Conservation (phyloP, 2,888 invertebrate genomes). For the Aleiodes alternator region DNA sequence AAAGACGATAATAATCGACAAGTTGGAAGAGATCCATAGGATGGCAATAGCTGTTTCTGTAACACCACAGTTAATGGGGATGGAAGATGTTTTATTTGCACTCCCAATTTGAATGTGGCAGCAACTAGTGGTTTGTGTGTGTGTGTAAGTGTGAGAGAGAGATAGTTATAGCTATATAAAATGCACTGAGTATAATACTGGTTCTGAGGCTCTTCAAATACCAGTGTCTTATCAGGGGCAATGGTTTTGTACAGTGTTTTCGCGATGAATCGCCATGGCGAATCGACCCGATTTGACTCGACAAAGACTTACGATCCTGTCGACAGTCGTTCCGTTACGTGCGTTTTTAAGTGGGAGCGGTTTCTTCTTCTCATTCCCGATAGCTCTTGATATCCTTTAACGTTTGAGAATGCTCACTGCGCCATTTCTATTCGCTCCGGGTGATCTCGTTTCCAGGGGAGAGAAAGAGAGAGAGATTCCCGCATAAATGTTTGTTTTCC, state of each 20-base stretch:
- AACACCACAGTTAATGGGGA: slow-evolving; percentile 1
- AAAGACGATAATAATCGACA: slow-evolving; percentile 56
- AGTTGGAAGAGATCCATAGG: slow-evolving; percentile 38
- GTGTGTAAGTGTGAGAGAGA: too few relatives aligned
- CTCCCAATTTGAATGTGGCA: neutral
- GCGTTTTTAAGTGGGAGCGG: slow-evolving; percentile 41
- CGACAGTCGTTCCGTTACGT: slow-evolving; percentile 62
- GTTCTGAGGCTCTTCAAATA: slow-evolving; percentile 35
- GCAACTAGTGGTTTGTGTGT: too few relatives aligned
- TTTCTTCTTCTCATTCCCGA: slow-evolving; percentile 33
- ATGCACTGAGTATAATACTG: slow-evolving; percentile 13
- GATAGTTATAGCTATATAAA: neutral
- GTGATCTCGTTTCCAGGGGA: slow-evolving; percentile 20
- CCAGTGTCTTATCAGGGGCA: slow-evolving; percentile 48
- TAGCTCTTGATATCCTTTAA: neutral
- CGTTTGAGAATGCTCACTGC: neutral
- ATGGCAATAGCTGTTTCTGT: slow-evolving; percentile 5
- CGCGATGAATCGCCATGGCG: slow-evolving; percentile 49
- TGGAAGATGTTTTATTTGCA: too few relatives aligned
- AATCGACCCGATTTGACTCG: slow-evolving; percentile 54
- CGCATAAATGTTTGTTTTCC: slow-evolving; percentile 3
- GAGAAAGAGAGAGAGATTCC: neutral
- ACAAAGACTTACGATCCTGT: slow-evolving; percentile 62
- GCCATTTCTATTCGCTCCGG: slow-evolving; percentile 25
- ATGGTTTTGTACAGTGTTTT: slow-evolving; percentile 30